These are phyloP conservation scores for Gallinago media DNA, from an alignment of 2,113 vertebrate genomes.

Conservation along the genomic window DNA sequence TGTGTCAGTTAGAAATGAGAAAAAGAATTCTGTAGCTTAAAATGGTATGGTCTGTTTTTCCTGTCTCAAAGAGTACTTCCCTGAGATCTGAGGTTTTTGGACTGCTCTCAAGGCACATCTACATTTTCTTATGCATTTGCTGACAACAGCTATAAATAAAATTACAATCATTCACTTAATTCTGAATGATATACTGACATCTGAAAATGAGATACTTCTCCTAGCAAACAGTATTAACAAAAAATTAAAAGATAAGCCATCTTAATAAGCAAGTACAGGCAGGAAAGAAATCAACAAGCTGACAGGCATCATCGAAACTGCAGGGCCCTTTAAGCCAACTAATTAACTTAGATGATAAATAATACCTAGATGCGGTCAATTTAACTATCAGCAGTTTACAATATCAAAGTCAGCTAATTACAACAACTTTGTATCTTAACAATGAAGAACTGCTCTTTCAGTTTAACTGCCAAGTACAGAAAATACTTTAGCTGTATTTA, in stretches of 20 bases:
- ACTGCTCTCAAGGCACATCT: not conserved
- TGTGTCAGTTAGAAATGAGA: not conserved
- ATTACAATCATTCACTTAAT: not conserved
- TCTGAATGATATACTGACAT: not conserved
- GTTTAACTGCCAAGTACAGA: constrained; percentile 17
- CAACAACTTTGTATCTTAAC: not conserved
- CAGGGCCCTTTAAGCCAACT: not conserved
- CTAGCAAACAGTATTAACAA: not conserved
- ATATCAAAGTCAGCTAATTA: constrained; percentile 26
- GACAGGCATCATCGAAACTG: not conserved
- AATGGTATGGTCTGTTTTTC: too few relatives aligned
- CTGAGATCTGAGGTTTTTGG: not conserved
- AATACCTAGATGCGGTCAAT: not conserved
- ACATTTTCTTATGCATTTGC: not conserved
- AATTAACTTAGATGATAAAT: constrained; percentile 37
- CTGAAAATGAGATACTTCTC: not conserved
- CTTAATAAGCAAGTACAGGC: constrained; percentile 7
- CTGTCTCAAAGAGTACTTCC: not conserved
- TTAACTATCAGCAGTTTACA: constrained; percentile 24
- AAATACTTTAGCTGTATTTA: not conserved
- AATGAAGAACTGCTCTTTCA: not conserved
- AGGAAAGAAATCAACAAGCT: not conserved
- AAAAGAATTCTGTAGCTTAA: too few relatives aligned
- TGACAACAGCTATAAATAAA: not conserved
- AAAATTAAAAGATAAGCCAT: not conserved